These are phyloP conservation scores for Aselliscus stoliczkanus DNA, from an alignment of 2,797 vertebrate species.

Conservation along the genomic window DNA sequence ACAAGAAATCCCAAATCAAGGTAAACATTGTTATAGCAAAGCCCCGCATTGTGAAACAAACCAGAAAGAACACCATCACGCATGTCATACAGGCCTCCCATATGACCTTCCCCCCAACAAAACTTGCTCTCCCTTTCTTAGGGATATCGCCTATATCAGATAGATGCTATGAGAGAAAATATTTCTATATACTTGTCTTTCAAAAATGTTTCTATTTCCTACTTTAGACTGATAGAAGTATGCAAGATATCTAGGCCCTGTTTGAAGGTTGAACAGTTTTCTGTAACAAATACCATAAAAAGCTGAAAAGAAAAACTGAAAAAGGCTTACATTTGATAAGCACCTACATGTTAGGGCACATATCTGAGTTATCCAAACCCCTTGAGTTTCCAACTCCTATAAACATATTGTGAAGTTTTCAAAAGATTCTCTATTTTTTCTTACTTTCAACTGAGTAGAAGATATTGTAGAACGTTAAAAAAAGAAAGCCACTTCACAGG, in stretches of 20 bases:
- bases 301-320: slow-evolving; percentile 50
- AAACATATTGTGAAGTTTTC: neutral
- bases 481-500: neutral
- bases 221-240: slow-evolving; percentile 51
- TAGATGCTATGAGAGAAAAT: slow-evolving; percentile 40
- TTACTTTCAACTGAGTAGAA: neutral
- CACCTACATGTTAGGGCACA: neutral
- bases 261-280: neutral
- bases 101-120: neutral
- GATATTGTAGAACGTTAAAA: neutral
- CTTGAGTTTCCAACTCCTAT: neutral
- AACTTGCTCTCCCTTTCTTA: neutral
- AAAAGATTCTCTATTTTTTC: neutral
- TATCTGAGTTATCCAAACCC: neutral
- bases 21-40: slow-evolving; percentile 26
- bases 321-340: neutral
- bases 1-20: slow-evolving; percentile 50
- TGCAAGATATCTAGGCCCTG: slow-evolving; percentile 6
- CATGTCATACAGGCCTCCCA: neutral
- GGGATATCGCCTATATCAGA: neutral
- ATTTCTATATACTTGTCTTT: slow-evolving; percentile 52
- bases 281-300: slow-evolving; percentile 44
- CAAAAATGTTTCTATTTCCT: slow-evolving; percentile 5
- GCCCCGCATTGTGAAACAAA: slow-evolving; percentile 49
- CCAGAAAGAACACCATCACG: slow-evolving; percentile 6